These are phyloP conservation scores for Halichoerus grypus DNA, from an alignment of 2,113 vertebrate species.

Conservation along the genomic window DNA sequence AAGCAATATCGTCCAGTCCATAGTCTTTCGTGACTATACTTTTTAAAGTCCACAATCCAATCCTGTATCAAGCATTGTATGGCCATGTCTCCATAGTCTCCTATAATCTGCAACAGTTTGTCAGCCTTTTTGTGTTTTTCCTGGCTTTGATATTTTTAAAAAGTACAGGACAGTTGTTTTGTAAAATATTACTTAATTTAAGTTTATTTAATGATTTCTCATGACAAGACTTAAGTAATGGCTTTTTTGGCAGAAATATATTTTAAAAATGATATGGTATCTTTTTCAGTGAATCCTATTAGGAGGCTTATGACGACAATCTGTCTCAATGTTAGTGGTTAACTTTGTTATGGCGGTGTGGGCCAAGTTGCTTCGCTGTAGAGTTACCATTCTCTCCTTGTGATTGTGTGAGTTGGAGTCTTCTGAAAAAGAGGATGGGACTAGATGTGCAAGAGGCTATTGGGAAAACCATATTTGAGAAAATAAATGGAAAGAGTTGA, in stretches of 20 bases:
- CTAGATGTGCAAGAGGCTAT: not conserved
- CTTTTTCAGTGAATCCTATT: not conserved
- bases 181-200: not conserved
- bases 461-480: not conserved
- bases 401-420: not conserved
- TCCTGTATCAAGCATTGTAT: not conserved
- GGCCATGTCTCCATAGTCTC: not conserved
- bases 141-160: not conserved
- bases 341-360: not conserved
- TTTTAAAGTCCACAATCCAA: not conserved
- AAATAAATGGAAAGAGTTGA: not conserved
- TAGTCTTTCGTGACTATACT: not conserved
- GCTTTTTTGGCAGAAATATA: not conserved
- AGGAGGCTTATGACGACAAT: not conserved
- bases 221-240: not conserved
- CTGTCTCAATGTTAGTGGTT: not conserved
- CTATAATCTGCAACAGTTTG: not conserved
- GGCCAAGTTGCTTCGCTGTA: not conserved
- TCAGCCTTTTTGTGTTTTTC: not conserved
- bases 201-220: not conserved
- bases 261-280: not conserved
- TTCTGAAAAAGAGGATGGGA: not conserved
- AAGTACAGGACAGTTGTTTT: not conserved
- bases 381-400: not conserved
- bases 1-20: not conserved